phyloP scores from a whole-genome alignment of 2,797 vertebrate species.

The Enteromius treurensis region DNA sequence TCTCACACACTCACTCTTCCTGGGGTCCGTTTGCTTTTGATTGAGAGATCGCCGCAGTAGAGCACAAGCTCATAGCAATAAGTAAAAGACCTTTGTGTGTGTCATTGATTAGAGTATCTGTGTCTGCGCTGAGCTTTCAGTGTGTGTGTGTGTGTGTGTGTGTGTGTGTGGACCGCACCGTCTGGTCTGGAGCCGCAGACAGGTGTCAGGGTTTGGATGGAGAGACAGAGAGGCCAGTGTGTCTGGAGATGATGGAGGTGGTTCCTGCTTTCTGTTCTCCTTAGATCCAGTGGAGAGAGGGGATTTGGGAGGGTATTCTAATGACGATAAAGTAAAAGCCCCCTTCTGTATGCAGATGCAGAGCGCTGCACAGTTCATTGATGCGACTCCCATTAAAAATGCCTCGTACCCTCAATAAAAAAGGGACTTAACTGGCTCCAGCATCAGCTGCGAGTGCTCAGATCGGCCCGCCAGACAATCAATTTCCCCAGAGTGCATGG shows the following conservation, averaged over 20 bases:
- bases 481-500: constrained; percentile 80
- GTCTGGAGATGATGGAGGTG: constrained; percentile 3
- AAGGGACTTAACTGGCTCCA: constrained; percentile 84
- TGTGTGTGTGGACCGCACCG: not conserved
- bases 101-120: constrained; percentile 8
- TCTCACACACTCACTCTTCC: constrained; percentile 41
- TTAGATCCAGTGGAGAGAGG: constrained; percentile 4
- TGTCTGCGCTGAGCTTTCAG: not conserved
- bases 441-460: constrained; percentile 82
- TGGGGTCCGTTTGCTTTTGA: constrained; percentile 48
- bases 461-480: constrained; percentile 83
- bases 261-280: constrained; percentile 6
- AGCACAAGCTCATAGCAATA: constrained; percentile 16
- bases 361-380: constrained; percentile 79
- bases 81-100: constrained; percentile 24
- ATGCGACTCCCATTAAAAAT: constrained; percentile 82
- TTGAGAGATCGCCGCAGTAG: constrained; percentile 70
- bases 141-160: not conserved
- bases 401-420: constrained; percentile 83
- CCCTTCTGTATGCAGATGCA: constrained; percentile 73
- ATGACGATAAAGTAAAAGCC: constrained; percentile 51
- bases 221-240: not conserved
- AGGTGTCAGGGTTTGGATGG: not conserved
- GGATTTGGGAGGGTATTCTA: constrained; percentile 55
- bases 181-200: constrained; percentile 11